Conservation (phyloP, 2,888 invertebrate genomes). For the Zygaena filipendulae region DNA sequence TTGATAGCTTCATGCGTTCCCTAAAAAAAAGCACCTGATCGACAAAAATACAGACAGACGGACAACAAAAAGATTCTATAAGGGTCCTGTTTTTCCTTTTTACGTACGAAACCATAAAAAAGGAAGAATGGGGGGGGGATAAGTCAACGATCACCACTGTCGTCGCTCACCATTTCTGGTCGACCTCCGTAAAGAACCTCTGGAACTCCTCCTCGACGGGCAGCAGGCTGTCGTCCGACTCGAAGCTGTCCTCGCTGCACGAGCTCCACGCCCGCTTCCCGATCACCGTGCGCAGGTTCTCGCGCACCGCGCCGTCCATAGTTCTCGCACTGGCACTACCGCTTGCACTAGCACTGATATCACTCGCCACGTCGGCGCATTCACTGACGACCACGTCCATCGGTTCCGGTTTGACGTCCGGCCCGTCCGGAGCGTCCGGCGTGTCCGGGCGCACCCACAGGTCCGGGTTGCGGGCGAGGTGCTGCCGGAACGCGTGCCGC, state of each 20-base stretch:
- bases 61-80: no score
- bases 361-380: constrained; percentile 43
- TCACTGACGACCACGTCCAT: constrained; percentile 15
- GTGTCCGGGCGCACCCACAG: constrained; percentile 30
- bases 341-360: constrained; percentile 42
- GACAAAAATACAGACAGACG: no score
- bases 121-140: no score
- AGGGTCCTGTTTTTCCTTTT: no score
- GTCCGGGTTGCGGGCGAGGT: constrained; percentile 35
- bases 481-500: constrained; percentile 48
- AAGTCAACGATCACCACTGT: no score
- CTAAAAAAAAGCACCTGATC: no score
- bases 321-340: constrained; percentile 38
- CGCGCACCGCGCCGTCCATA: constrained; percentile 31
- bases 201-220: constrained; percentile 55
- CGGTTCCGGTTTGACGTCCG: constrained; percentile 14
- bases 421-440: constrained; percentile 11
- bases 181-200: constrained; percentile 50
- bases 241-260: constrained; percentile 45
- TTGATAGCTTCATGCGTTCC: no score
- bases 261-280: constrained; percentile 44
- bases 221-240: constrained; percentile 47
- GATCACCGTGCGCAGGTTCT: constrained; percentile 27
- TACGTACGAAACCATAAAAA: no score
- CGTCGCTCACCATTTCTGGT: constrained; percentile 52